Conservation (phyloP, 2,113 vertebrate species). For the Atlantisia rogersi region DNA sequence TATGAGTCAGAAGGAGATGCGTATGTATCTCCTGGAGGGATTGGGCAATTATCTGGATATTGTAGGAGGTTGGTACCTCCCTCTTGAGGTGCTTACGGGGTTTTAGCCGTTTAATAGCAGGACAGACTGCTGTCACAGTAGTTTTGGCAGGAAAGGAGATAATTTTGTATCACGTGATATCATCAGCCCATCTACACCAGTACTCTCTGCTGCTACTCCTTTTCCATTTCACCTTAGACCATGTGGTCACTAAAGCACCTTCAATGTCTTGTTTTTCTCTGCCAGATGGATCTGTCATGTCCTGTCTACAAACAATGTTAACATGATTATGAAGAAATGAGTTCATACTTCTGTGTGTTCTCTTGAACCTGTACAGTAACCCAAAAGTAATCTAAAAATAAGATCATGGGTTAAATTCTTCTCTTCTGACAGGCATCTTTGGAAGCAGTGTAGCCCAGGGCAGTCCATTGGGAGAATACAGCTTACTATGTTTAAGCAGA, state of each 20-base stretch:
- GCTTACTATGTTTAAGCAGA: not conserved
- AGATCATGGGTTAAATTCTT: not conserved
- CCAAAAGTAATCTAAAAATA: not conserved
- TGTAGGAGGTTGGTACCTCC: not conserved
- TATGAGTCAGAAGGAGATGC: not conserved
- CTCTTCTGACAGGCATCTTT: not conserved
- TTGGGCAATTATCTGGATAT: not conserved
- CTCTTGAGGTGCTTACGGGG: not conserved
- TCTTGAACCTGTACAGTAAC: not conserved
- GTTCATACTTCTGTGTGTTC: not conserved
- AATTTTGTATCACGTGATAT: not conserved
- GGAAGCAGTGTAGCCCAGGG: not conserved
- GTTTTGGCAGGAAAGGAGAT: not conserved
- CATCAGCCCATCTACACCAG: not conserved
- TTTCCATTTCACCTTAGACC: not conserved
- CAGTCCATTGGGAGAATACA: not conserved
- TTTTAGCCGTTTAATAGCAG: not conserved
- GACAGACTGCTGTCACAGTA: not conserved
- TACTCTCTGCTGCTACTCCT: not conserved
- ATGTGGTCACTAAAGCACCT: not conserved
- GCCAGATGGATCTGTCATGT: not conserved
- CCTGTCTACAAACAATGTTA: not conserved
- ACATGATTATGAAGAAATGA: not conserved
- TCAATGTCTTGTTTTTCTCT: not conserved
- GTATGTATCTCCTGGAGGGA: not conserved